Base-by-base conservation (phyloP, 1,140 invertebrate genomes). In the Bilobella aurantiaca region DNA sequence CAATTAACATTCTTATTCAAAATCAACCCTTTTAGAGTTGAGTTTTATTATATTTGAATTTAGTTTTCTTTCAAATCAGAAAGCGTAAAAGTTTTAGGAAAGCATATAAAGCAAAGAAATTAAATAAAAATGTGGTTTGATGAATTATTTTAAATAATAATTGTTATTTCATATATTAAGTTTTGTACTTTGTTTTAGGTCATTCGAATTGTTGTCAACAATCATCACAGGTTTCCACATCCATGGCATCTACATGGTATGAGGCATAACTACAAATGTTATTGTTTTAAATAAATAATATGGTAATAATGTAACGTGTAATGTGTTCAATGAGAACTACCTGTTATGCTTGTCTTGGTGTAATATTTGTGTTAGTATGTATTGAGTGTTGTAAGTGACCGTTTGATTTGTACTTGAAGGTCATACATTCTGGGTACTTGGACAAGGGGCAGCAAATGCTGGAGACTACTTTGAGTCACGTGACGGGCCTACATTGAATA, bases 121-220 rank as follows among this genome's bases (percentile, higher is more conserved):
- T 18, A 2, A 16, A 49, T 14, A 25, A 61, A 31, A n/a, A n/a
- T n/a, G n/a, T n/a, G n/a, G n/a, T n/a, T n/a, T n/a, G n/a, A n/a
- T n/a, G n/a, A n/a, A n/a, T n/a, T n/a, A n/a, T n/a, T n/a, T n/a
- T n/a, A n/a, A n/a, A n/a, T n/a, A n/a, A n/a, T n/a, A n/a, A n/a
- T n/a, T n/a, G 49, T 14, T 12, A 56, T 16, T 5, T 56, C 23
- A 16, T 12, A 56, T 12, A 8, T 30, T 29, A 5, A 58, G 27
- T 29, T 31, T 30, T 58, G 8, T 25, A 23, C 8, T 58, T 8
- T 49, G 34, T 49, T 49, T 8, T 32, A 61, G 32, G 65, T 63
- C 1, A 59, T 66, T 29, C 65, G 59, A 30, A 27, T 66, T 42
- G 65, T 66, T 1, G n/a, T 66, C 3, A 66, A 66, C 42, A 66